phyloP scores from a whole-genome alignment of 2,888 invertebrate genomes.

The Junonia oenone region DNA sequence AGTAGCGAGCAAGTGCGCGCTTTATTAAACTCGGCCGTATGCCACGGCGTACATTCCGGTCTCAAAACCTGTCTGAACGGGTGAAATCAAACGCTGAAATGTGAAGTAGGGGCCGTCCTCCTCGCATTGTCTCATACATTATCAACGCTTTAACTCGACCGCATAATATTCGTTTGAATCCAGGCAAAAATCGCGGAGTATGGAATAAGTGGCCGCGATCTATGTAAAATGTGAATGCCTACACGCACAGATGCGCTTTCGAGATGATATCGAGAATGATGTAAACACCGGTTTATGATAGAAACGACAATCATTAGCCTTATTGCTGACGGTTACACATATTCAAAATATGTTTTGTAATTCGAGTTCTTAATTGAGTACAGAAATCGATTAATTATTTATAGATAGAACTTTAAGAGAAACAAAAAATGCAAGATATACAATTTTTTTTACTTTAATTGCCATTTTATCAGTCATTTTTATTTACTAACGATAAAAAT shows the following conservation, averaged over 20 bases:
- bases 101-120: conserved; percentile 46
- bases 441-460: no score
- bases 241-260: conserved; percentile 62
- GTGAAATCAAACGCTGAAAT: conserved; percentile 55
- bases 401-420: no score
- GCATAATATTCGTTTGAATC: conserved; percentile 62
- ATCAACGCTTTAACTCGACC: conserved; percentile 56
- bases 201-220: conserved; percentile 60
- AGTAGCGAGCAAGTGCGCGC: conserved; percentile 70
- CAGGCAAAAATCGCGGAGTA: conserved; percentile 55
- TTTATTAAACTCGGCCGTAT: conserved; percentile 67
- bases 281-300: conserved; percentile 39
- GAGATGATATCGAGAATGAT: conserved; percentile 60
- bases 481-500: no score
- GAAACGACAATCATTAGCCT: conserved; percentile 49
- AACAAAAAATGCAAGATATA: no score
- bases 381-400: no score
- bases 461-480: no score
- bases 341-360: background rate
- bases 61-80: conserved; percentile 56
- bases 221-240: conserved; percentile 61
- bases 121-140: conserved; percentile 46
- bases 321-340: conserved; percentile 32
- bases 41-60: conserved; percentile 52
- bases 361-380: no score